Conservation (phyloP, 2,113 vertebrate genomes). For the Pseudopipra pipra region DNA sequence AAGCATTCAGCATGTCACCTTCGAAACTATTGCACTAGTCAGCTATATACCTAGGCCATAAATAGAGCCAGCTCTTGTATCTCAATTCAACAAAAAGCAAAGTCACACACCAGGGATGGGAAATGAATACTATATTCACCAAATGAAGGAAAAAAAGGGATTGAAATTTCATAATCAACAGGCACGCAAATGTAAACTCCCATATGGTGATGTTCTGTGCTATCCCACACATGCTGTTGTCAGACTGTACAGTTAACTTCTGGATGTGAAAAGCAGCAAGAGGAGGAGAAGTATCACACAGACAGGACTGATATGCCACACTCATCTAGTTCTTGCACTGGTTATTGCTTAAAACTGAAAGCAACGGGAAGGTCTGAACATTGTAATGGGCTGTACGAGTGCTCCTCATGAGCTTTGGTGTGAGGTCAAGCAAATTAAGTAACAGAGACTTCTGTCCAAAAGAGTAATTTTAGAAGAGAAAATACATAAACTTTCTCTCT, state of each 20-base stretch:
- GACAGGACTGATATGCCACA: accelerated
- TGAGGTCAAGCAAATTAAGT: background rate
- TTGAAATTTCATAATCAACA: background rate
- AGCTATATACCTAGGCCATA: background rate
- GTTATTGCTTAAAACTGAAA: background rate
- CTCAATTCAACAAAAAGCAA: background rate
- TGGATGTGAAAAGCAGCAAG: background rate
- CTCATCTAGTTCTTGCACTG: background rate
- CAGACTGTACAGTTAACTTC: background rate
- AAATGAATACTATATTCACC: background rate
- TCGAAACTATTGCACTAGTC: background rate
- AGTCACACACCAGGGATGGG: background rate
- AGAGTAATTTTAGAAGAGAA: background rate
- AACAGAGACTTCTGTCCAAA: background rate
- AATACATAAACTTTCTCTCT: background rate
- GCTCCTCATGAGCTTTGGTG: background rate
- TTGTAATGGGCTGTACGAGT: background rate
- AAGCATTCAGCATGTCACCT: background rate
- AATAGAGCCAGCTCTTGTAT: background rate
- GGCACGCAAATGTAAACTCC: background rate
- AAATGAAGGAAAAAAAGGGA: background rate
- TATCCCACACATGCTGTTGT: background rate
- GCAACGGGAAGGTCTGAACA: background rate
- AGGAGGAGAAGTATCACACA: background rate
- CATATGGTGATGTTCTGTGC: background rate